These are phyloP conservation scores for Lymantria monacha DNA, from an alignment of 2,888 invertebrate species.

Conservation along the genomic window DNA sequence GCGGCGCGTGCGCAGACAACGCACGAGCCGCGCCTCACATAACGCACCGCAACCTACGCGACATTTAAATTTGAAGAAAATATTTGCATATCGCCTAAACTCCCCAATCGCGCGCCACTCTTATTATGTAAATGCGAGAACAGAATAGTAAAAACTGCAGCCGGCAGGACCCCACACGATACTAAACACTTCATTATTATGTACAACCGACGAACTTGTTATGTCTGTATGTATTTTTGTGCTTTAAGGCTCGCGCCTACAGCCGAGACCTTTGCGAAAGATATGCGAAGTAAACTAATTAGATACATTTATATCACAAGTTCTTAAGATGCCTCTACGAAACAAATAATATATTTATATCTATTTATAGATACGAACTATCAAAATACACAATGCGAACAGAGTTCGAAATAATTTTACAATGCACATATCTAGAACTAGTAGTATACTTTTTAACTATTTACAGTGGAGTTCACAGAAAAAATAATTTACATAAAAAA, in stretches of 20 bases:
- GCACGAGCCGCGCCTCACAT: slow-evolving; percentile 43
- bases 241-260: slow-evolving; percentile 47
- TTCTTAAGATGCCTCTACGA: slow-evolving; percentile 79
- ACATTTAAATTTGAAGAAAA: slow-evolving; percentile 72
- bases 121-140: slow-evolving; percentile 67
- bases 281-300: slow-evolving; percentile 68
- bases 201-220: slow-evolving; percentile 68
- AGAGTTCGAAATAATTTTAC: slow-evolving; percentile 65
- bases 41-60: slow-evolving; percentile 45
- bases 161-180: slow-evolving; percentile 71
- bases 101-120: slow-evolving; percentile 68
- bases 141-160: slow-evolving; percentile 72
- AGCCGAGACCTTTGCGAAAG: slow-evolving; percentile 49
- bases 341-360: slow-evolving; percentile 77
- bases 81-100: slow-evolving; percentile 81
- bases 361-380: slow-evolving; percentile 65
- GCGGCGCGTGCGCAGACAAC: slow-evolving; percentile 65
- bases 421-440: slow-evolving; percentile 68
- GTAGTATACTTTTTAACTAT: slow-evolving; percentile 79
- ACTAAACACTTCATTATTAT: slow-evolving; percentile 62
- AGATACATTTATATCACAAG: slow-evolving; percentile 81
- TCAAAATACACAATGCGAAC: slow-evolving; percentile 61
- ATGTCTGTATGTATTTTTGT: slow-evolving; percentile 79
- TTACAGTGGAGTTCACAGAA: slow-evolving; percentile 72
- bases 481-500: slow-evolving; percentile 75